Conservation (phyloP, 2,888 invertebrate species). For the Melieria omissa region DNA sequence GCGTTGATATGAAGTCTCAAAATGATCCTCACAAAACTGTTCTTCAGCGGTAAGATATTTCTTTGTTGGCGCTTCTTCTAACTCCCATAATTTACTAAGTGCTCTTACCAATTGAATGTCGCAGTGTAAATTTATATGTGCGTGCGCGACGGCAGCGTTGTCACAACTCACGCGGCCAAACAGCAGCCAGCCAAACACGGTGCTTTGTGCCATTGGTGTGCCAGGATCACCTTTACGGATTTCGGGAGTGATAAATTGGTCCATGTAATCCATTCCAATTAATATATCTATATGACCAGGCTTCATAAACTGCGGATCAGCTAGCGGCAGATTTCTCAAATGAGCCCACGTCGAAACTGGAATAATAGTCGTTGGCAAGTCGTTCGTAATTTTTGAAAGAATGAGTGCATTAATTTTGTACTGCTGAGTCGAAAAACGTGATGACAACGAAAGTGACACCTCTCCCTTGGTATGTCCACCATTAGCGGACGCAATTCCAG, state of each 20-base stretch:
- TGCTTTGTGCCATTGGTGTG: constrained; percentile 31
- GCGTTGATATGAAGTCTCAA: constrained; percentile 17
- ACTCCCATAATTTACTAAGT: constrained; percentile 8
- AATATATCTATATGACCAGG: constrained; percentile 20
- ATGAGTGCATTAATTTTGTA: neutral
- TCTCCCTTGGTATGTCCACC: neutral
- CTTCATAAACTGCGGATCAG: constrained; percentile 20
- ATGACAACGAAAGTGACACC: neutral
- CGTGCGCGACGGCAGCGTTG: too few relatives aligned
- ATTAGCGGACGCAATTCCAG: neutral
- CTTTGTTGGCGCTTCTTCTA: neutral
- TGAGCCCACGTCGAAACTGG: constrained; percentile 2
- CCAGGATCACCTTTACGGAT: constrained; percentile 10
- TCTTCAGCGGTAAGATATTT: neutral
- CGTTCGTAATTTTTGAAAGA: constrained; percentile 1
- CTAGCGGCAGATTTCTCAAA: neutral
- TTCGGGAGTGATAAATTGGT: constrained; percentile 1
- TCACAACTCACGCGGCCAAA: constrained; percentile 4
- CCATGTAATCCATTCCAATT: constrained; percentile 20
- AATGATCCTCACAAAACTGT: constrained; percentile 13
- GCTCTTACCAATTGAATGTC: neutral
- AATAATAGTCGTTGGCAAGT: neutral
- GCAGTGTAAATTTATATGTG: neutral
- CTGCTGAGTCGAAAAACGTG: neutral
- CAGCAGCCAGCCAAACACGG: constrained; percentile 32